phyloP scores from a whole-genome alignment of 1,140 invertebrate genomes.

The Belonocnema kinseyi region DNA sequence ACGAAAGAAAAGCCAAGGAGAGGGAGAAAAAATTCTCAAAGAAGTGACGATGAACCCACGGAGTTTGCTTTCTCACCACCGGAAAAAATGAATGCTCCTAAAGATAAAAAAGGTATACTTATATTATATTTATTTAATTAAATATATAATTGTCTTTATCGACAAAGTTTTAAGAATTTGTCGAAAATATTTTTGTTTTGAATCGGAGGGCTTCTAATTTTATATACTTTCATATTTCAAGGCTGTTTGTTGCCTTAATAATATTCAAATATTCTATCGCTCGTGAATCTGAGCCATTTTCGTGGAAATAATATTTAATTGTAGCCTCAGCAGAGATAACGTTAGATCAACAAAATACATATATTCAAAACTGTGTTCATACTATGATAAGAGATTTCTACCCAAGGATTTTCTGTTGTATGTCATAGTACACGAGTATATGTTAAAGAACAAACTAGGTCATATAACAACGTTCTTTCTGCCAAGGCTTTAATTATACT shows the following conservation, averaged over 20 bases:
- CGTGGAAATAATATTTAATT: background rate
- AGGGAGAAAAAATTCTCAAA: constrained; percentile 47
- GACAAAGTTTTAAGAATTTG: background rate
- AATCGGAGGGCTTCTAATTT: background rate
- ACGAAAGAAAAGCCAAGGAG: constrained; percentile 37
- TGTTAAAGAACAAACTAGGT: too few species aligned
- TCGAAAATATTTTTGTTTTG: background rate
- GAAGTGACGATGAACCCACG: constrained; percentile 37
- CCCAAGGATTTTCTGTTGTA: too few species aligned
- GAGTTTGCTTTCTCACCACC: constrained; percentile 60
- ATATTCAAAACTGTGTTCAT: too few species aligned
- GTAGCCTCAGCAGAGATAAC: too few species aligned
- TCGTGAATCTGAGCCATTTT: background rate
- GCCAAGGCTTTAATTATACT: too few species aligned
- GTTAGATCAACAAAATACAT: background rate
- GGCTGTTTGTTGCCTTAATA: background rate
- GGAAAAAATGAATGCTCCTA: constrained; percentile 38
- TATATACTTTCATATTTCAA: background rate
- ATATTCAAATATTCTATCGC: too few species aligned
- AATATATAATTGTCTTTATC: background rate
- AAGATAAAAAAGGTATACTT: background rate
- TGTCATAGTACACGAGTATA: background rate
- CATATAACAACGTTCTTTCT: too few species aligned
- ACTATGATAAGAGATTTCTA: too few species aligned
- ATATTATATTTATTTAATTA: background rate